Percentiles rank a stretch among this genome's conserved stretches.
Evolutionary conservation across 2,797 vertebrate species (phyloP).

Genomic region (Ctenosaura bakeri): DNA sequence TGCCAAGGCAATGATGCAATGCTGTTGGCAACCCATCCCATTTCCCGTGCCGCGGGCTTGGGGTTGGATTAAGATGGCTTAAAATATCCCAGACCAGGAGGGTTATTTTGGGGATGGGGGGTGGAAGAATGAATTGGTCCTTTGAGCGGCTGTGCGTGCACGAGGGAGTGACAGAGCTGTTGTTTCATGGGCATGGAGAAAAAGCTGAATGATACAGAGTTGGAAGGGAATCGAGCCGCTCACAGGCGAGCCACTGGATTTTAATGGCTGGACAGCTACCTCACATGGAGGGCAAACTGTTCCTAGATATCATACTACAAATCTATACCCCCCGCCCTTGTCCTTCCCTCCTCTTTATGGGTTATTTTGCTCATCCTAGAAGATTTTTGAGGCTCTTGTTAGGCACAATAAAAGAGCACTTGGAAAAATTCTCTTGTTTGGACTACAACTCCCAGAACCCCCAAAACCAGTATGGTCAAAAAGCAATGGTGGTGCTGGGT

Average conservation of each 20-base stretch:
- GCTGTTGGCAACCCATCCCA: constrained; percentile 34
- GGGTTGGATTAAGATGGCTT: constrained; percentile 43
- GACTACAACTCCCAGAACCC: background rate
- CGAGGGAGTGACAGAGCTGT: background rate
- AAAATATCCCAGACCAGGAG: constrained; percentile 61
- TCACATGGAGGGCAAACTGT: background rate
- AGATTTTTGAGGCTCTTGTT: no score
- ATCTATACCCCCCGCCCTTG: background rate
- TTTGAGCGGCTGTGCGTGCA: background rate
- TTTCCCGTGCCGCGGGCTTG: constrained; percentile 1
- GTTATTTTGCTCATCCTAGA: background rate
- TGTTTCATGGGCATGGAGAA: background rate
- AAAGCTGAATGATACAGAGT: background rate
- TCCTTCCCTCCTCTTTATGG: no score
- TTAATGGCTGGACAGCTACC: background rate
- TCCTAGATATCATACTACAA: background rate
- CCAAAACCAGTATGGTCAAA: background rate
- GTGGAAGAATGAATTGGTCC: constrained; percentile 41
- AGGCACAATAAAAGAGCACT: background rate
- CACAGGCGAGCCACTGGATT: background rate
- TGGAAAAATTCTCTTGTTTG: background rate
- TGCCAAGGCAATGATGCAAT: constrained; percentile 62
- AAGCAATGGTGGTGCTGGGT: no score
- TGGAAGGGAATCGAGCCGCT: background rate
- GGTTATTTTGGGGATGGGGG: constrained; percentile 58